Conservation (phyloP, 2,888 invertebrate genomes). For the Synanthedon vespiformis region DNA sequence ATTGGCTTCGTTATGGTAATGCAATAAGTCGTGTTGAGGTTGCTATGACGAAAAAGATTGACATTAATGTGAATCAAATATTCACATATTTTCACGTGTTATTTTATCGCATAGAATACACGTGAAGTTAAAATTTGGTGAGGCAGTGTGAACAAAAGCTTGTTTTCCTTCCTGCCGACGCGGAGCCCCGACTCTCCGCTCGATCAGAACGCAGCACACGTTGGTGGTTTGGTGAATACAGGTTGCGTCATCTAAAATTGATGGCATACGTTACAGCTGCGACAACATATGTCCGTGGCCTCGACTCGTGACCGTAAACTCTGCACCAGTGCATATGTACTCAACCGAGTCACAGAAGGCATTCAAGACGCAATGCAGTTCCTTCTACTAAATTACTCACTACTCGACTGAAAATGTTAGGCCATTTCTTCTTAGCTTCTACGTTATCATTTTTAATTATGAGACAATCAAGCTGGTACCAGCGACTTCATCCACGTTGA, state of each 20-base stretch:
- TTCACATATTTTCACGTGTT: too few relatives aligned
- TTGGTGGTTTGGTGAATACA: constrained; percentile 5
- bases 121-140: too few relatives aligned
- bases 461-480: too few relatives aligned
- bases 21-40: too few relatives aligned
- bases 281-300: constrained; percentile 14
- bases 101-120: too few relatives aligned
- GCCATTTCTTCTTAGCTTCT: too few relatives aligned
- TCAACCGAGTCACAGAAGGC: neutral
- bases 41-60: too few relatives aligned
- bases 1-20: too few relatives aligned
- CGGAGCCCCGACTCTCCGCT: neutral
- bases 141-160: neutral
- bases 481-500: too few relatives aligned
- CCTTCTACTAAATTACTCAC: neutral
- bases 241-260: constrained; percentile 39
- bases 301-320: constrained; percentile 11
- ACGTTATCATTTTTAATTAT: too few relatives aligned
- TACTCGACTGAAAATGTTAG: neutral
- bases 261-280: constrained; percentile 23
- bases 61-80: too few relatives aligned
- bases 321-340: neutral
- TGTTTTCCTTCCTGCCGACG: neutral
- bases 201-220: constrained; percentile 6
- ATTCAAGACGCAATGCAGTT: constrained; percentile 1